Evolutionary conservation across 2,888 invertebrate genomes (phyloP).

Genomic region (Acronicta aceris): DNA sequence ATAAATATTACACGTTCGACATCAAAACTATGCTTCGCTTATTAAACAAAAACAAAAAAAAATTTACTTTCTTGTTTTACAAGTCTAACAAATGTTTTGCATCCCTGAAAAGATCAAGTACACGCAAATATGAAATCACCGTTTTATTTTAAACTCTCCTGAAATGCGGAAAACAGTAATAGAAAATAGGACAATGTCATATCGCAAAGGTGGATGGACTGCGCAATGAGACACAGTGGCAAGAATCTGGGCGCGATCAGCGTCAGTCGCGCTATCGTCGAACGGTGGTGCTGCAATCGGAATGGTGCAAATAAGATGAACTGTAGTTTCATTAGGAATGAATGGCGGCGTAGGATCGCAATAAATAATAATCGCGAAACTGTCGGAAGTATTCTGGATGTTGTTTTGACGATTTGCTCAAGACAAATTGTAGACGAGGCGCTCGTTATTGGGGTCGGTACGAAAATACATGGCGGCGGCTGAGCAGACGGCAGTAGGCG

Average conservation of each 20-base stretch:
- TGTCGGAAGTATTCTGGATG: conserved; percentile 78
- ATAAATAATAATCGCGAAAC: conserved; percentile 72
- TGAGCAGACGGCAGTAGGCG: conserved; percentile 84
- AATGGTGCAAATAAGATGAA: conserved; percentile 34
- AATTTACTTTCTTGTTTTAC: conserved; percentile 20
- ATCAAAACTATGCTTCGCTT: conserved; percentile 25
- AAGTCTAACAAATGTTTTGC: conserved; percentile 24
- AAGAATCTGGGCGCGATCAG: conserved; percentile 13
- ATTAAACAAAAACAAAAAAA: conserved; percentile 20
- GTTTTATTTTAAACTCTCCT: conserved; percentile 45
- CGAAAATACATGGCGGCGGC: conserved; percentile 85
- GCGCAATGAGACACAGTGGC: conserved; percentile 25
- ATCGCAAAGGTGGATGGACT: conserved; percentile 53
- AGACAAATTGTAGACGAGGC: conserved; percentile 87
- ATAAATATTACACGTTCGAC: conserved; percentile 61
- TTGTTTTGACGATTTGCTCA: conserved; percentile 84
- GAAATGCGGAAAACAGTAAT: conserved; percentile 48
- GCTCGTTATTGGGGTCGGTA: conserved; percentile 87
- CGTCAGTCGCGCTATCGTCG: conserved; percentile 5
- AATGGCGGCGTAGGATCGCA: conserved; percentile 59
- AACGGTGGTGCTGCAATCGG: conserved; percentile 29
- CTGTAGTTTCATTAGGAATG: conserved; percentile 35
- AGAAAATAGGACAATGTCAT: conserved; percentile 55
- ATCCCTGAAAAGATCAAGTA: conserved; percentile 38
- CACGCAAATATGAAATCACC: conserved; percentile 31